Conservation (phyloP, 2,113 vertebrate genomes). For the Crotalus horridus region DNA sequence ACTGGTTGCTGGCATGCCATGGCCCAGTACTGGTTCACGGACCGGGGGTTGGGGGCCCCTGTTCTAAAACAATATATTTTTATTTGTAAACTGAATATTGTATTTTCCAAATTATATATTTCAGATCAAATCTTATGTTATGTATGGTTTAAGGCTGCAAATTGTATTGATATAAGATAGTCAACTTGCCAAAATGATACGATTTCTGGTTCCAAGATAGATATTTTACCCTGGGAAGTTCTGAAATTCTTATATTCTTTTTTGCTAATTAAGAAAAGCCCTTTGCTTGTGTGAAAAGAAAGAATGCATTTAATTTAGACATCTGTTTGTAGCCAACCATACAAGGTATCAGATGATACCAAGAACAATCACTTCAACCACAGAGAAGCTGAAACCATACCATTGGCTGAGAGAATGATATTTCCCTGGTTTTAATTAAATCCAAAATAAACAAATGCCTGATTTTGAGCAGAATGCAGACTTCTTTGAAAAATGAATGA, state of each 20-base stretch:
- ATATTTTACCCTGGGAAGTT: background rate
- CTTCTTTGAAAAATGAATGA: background rate
- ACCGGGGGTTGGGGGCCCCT: too few relatives aligned
- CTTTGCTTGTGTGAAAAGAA: conserved; percentile 9
- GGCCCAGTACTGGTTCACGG: too few relatives aligned
- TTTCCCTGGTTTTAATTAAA: accelerated
- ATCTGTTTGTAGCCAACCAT: conserved; percentile 1
- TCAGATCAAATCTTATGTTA: conserved; percentile 52
- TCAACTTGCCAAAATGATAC: background rate
- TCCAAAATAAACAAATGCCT: background rate
- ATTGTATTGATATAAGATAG: background rate
- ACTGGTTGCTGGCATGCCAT: too few relatives aligned
- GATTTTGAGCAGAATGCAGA: background rate
- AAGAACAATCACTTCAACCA: background rate
- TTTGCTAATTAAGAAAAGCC: background rate
- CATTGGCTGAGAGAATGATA: background rate
- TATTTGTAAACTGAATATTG: conserved; percentile 36
- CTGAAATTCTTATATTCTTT: background rate
- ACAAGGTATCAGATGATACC: background rate
- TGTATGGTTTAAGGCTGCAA: conserved; percentile 45
- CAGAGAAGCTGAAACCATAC: background rate
- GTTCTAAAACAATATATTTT: background rate
- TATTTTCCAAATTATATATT: conserved; percentile 27
- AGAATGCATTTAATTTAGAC: background rate
- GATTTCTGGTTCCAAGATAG: background rate